Evolutionary conservation across 2,888 invertebrate genomes (phyloP).

Genomic region (Dione vanillae): DNA sequence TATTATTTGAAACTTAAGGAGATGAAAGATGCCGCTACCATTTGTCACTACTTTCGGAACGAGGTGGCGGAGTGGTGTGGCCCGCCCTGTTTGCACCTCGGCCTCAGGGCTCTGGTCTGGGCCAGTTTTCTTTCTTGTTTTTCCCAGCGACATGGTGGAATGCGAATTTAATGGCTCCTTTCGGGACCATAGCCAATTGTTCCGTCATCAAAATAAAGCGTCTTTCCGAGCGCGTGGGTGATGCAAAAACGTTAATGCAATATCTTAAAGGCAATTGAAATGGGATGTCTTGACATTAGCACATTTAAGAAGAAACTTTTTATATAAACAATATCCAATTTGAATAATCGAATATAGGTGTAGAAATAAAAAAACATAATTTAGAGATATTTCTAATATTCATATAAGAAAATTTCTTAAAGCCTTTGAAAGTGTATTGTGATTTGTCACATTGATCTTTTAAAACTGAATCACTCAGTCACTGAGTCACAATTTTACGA

Average conservation of each 20-base stretch:
- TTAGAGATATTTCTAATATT: too few species aligned
- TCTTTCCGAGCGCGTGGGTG: slow-evolving; percentile 36
- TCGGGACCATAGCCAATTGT: slow-evolving; percentile 73
- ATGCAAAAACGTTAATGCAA: slow-evolving; percentile 46
- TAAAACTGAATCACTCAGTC: too few species aligned
- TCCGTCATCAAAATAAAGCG: slow-evolving; percentile 74
- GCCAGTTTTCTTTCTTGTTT: slow-evolving; percentile 65
- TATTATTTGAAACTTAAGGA: slow-evolving; percentile 55
- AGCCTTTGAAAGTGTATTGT: too few species aligned
- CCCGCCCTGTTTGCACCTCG: slow-evolving; percentile 80
- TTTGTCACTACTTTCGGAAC: slow-evolving; percentile 81
- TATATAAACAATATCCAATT: slow-evolving; percentile 1
- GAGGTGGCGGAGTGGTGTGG: slow-evolving; percentile 75
- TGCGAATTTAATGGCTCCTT: slow-evolving; percentile 75
- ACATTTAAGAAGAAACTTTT: slow-evolving; percentile 30
- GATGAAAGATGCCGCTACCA: slow-evolving; percentile 82
- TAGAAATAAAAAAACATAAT: background rate
- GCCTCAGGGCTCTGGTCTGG: slow-evolving; percentile 47
- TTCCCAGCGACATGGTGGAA: slow-evolving; percentile 62
- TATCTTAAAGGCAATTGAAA: slow-evolving; percentile 45
- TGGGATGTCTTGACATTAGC: slow-evolving; percentile 45
- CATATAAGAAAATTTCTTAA: too few species aligned
- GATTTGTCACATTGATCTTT: too few species aligned
- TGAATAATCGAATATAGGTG: background rate
- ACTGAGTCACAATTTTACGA: too few species aligned